Percentiles rank a stretch among this genome's conserved stretches.
Conservation (phyloP, 2,888 invertebrate genomes). For the Synergus gifuensis region DNA sequence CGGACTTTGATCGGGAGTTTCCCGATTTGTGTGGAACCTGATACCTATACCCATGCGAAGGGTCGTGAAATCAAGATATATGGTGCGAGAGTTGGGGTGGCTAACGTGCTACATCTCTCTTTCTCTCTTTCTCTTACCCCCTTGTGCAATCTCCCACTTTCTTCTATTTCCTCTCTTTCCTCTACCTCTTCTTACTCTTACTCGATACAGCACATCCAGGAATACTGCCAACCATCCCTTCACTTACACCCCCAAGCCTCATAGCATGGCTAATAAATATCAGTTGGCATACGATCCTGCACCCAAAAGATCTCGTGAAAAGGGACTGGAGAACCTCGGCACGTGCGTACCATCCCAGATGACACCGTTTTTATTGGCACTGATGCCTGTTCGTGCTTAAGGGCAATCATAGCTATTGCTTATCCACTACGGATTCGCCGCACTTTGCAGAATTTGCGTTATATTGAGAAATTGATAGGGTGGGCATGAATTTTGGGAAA, state of each 20-base stretch:
- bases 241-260: neutral
- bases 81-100: slow-evolving; percentile 62
- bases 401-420: slow-evolving; percentile 66
- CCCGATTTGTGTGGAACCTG: slow-evolving; percentile 77
- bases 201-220: neutral
- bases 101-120: slow-evolving; percentile 21
- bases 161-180: neutral
- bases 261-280: slow-evolving; percentile 70
- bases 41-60: slow-evolving; percentile 73
- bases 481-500: slow-evolving; percentile 36
- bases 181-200: neutral
- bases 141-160: too few relatives aligned
- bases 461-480: slow-evolving; percentile 46
- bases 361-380: slow-evolving; percentile 74
- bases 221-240: slow-evolving; percentile 8
- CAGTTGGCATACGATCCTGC: slow-evolving; percentile 54
- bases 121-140: neutral
- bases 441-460: slow-evolving; percentile 38
- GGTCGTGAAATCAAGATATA: slow-evolving; percentile 77
- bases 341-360: slow-evolving; percentile 66
- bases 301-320: slow-evolving; percentile 47
- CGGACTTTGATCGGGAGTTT: slow-evolving; percentile 65
- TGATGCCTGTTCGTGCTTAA: slow-evolving; percentile 63
- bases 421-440: slow-evolving; percentile 43
- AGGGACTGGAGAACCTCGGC: slow-evolving; percentile 50